Base-by-base conservation (phyloP, 2,797 vertebrate genomes). In the Trachurus trachurus region DNA sequence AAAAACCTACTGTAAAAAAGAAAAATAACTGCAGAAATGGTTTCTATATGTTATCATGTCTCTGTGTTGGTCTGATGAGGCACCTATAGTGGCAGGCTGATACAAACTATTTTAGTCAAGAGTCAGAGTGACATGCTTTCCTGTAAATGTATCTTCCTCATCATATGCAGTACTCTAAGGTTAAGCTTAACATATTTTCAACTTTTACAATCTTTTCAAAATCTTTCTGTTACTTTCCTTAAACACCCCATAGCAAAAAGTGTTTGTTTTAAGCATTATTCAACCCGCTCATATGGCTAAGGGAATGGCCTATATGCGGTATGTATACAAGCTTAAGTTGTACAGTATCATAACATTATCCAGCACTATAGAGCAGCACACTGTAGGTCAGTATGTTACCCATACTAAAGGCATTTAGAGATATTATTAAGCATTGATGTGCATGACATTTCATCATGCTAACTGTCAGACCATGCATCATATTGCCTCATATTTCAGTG, bases 71-170 rank as follows among this genome's bases (percentile, higher is more conserved):
- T 67, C 9, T n/a, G 8, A 60, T 63, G 37, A 64, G 39, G 34
- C 65, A 52, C 17, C 21, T 63, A 71, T 63, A 71, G 71, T 53
- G 26, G 29, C 66, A 53, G 45, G 17, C 47, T 56, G 42, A 75
- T 26, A 45, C 68, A 81, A 85, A 66, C 37, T 21, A 54, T 54
- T 76, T 73, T 19, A 50, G 49, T 12, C 71, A 39, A n/a, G 45
- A 74, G 71, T 70, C 75, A 47, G 5, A 72, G 49, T 64, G 50
- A 67, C 45, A 66, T 58, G 34, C 69, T 71, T 71, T 87, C 68
- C 77, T 91, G 83, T 89, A 82, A 79, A 90, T 72, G 84, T 82
- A 19, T 83, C 78, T 76, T 29, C n/a, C 47, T 69, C 29, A 50
- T 63, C 61, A 26, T 58, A 80, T 53, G 50, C 12, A 54, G 37